Evolutionary conservation across 2,113 vertebrate genomes (phyloP).

Genomic region (Daphoenositta chrysoptera): DNA sequence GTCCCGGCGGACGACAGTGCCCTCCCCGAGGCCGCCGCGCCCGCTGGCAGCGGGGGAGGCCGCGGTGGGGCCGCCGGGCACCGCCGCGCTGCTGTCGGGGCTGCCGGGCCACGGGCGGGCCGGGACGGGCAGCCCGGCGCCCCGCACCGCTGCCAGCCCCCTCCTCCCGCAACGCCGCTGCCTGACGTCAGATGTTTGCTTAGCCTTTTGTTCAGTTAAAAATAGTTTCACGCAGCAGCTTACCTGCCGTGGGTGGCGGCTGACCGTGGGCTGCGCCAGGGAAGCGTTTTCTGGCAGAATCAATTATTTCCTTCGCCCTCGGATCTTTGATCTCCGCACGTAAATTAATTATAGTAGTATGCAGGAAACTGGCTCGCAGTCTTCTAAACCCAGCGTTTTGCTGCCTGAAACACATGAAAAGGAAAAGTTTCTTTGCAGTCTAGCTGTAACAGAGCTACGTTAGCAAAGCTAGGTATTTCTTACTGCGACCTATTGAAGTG

Average conservation of each 20-base stretch:
- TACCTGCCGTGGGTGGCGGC: conserved; percentile 19
- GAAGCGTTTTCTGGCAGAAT: not conserved
- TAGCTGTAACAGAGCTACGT: not conserved
- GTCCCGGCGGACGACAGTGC: not conserved
- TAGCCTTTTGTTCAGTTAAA: conserved; percentile 37
- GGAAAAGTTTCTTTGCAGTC: conserved; percentile 17
- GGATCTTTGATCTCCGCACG: not conserved
- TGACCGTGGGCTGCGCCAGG: not conserved
- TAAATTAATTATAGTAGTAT: not conserved
- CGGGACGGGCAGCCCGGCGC: not conserved
- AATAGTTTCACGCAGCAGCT: conserved; percentile 14
- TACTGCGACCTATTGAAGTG: not conserved
- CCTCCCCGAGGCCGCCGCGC: not conserved
- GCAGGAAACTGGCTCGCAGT: not conserved
- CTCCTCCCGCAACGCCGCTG: not conserved
- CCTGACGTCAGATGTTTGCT: conserved; percentile 9
- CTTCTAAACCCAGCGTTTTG: not conserved
- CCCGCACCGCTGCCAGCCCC: not conserved
- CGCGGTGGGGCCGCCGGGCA: not conserved
- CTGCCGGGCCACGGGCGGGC: not conserved
- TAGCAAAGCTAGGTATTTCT: not conserved
- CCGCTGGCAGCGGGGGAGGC: not conserved
- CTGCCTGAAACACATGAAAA: not conserved
- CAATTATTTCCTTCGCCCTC: not conserved
- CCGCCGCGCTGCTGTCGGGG: not conserved